Base-by-base conservation (phyloP, 1,140 invertebrate genomes). In the Hyles euphorbiae region DNA sequence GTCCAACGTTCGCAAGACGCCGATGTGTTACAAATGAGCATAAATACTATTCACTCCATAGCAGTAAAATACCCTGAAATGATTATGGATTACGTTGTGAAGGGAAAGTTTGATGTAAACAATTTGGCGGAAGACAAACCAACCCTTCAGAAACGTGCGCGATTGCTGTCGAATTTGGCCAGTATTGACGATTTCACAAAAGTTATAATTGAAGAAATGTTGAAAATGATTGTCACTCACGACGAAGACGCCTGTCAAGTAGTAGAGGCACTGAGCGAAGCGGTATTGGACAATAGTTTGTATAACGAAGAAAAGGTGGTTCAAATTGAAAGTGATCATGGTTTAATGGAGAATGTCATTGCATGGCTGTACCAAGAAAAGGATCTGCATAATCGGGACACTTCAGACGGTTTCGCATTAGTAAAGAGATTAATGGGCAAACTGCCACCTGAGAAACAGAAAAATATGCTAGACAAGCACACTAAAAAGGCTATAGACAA, bases 171-270 rank as follows among this genome's bases (percentile, higher is more conserved):
- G 0, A 83, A 75, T 63, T 70, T 88, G 34, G 81, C 81, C 0
- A 88, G 85, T 60, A 81, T 88, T 53, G 81, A 88, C 58, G 81
- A 85, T 34, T 88, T 88, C 53, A 87, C 85, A 3, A 81, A 79
- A 76, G 60, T 84, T 12, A 87, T 88, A 11, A 74, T 88, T 36
- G 74, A 78, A 55, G 77, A 87, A 64, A 85, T 88, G 75, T 57
- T 88, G 8, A 84, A 81, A 60, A 57, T 83, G 22, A 76, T 88
- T 34, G 65, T 60, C 0, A 57, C 54, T 5, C 59, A 70, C 40
- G 63, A 83, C 34, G 56, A 71, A 46, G 74, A 78, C 22, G 77
- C 82, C 4, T 48, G 56, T 6, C 79, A 75, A 57, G 78, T 84
- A 7, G 68, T 87, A 5, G 74, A 78, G 60, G 82, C 79, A 7